These are phyloP conservation scores for Ceraclea dissimilis DNA, from an alignment of 2,888 invertebrate genomes.

Conservation along the genomic window DNA sequence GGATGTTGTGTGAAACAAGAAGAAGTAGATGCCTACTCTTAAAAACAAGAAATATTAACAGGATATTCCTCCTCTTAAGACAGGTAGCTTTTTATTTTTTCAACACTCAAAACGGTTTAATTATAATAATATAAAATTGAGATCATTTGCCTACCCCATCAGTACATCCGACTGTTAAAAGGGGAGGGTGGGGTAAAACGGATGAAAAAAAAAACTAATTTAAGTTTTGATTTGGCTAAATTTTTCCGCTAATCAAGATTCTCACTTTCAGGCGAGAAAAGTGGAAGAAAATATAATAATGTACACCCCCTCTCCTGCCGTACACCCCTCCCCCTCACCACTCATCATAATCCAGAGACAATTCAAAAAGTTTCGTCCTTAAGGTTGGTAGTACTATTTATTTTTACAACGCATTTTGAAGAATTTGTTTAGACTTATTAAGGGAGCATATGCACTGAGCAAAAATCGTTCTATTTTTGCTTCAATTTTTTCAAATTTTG, in stretches of 20 bases:
- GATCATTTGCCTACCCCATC: no score
- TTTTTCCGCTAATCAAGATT: conserved; percentile 7
- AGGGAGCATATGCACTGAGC: no score
- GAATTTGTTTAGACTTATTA: conserved; percentile 6
- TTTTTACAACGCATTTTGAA: conserved; percentile 12
- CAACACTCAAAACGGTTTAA: no score
- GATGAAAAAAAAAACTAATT: neutral
- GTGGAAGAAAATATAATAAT: neutral
- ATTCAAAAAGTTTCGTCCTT: conserved; percentile 10
- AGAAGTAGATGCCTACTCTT: no score
- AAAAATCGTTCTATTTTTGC: no score
- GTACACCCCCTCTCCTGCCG: neutral
- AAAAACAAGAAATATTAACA: no score
- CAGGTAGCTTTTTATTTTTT: no score
- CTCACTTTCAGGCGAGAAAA: neutral
- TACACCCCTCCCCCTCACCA: neutral
- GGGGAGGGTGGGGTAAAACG: no score
- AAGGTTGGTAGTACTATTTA: conserved; percentile 14
- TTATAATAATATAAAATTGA: no score
- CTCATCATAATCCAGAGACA: conserved; percentile 3
- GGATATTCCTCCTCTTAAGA: neutral
- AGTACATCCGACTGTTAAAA: no score
- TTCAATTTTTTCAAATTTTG: no score
- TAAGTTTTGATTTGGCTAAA: conserved; percentile 7
- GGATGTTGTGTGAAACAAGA: no score